A percentile compares a stretch with the other conserved stretches of the same genome.
Evolutionary conservation across 1,140 invertebrate species (phyloP).

Genomic region (Gonioctena quinquepunctata): DNA sequence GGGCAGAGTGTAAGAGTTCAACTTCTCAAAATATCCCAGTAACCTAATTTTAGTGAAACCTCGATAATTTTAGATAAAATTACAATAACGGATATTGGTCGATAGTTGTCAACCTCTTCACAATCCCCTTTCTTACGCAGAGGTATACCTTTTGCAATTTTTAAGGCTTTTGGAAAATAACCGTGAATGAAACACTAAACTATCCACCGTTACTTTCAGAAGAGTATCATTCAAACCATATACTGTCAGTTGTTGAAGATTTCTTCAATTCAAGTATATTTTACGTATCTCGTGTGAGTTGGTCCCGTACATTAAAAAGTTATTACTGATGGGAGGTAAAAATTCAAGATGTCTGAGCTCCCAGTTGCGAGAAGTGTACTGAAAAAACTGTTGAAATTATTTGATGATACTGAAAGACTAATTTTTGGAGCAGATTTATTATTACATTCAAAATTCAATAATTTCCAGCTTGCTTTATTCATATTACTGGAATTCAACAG

Average conservation of each 20-base stretch:
- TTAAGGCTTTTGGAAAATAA: too few relatives aligned
- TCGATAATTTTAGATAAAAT: not conserved
- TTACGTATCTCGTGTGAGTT: not conserved
- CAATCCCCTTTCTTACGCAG: too few relatives aligned
- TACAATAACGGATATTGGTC: not conserved
- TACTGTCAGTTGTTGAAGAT: slow-evolving; percentile 4
- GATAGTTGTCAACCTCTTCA: too few relatives aligned
- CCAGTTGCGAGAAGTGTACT: too few relatives aligned
- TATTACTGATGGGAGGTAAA: too few relatives aligned
- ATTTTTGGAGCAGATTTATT: not conserved
- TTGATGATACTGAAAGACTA: not conserved
- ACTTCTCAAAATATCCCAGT: too few relatives aligned
- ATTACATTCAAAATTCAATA: slow-evolving; percentile 11
- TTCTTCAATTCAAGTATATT: not conserved
- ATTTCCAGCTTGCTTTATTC: not conserved
- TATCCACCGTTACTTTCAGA: not conserved
- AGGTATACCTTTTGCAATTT: too few relatives aligned
- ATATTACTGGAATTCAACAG: not conserved
- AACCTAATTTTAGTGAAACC: too few relatives aligned
- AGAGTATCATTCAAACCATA: slow-evolving; percentile 4
- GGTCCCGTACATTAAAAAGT: too few relatives aligned
- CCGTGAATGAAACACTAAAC: not conserved
- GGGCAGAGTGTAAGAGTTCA: too few relatives aligned
- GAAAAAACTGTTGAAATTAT: slow-evolving; percentile 1
- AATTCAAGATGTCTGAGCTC: too few relatives aligned